Conservation (phyloP, 2,888 invertebrate genomes). For the Ceraclea dissimilis region DNA sequence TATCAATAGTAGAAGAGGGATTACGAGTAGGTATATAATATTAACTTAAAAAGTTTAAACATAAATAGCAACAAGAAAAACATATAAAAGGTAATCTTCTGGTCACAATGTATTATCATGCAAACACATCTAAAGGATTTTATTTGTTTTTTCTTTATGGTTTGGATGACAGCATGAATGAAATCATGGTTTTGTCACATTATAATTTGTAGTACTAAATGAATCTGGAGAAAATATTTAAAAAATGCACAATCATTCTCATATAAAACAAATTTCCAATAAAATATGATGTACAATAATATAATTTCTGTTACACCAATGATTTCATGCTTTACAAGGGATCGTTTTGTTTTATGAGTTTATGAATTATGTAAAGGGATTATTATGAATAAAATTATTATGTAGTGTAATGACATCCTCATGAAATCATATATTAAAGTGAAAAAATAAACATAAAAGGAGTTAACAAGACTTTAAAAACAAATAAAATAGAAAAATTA, state of each 20-base stretch:
- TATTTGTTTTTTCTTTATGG: slow-evolving; percentile 4
- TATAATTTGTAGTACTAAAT: background rate
- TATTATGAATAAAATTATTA: slow-evolving; percentile 16
- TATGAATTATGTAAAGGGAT: slow-evolving; percentile 14
- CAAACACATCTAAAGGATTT: slow-evolving; percentile 23
- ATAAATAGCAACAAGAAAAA: slow-evolving; percentile 23
- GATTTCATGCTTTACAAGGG: slow-evolving; percentile 20
- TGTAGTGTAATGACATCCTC: slow-evolving; percentile 14
- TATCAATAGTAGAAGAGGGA: background rate
- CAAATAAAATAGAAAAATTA: slow-evolving; percentile 18
- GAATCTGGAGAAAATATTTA: background rate
- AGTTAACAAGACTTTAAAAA: slow-evolving; percentile 21
- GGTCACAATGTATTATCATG: slow-evolving; percentile 22
- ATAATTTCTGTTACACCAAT: slow-evolving; percentile 14
- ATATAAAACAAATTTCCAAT: background rate
- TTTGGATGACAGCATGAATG: slow-evolving; percentile 24
- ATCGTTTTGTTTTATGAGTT: slow-evolving; percentile 8
- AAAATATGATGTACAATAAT: slow-evolving; percentile 4
- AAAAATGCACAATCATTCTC: background rate
- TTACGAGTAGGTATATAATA: background rate
- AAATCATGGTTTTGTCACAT: slow-evolving; percentile 23
- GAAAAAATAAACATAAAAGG: slow-evolving; percentile 20
- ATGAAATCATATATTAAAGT: slow-evolving; percentile 20
- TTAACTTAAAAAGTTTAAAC: slow-evolving; percentile 15
- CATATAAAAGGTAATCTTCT: slow-evolving; percentile 18